Base-by-base conservation (phyloP, 2,888 invertebrate genomes). In the Stenurella melanura region DNA sequence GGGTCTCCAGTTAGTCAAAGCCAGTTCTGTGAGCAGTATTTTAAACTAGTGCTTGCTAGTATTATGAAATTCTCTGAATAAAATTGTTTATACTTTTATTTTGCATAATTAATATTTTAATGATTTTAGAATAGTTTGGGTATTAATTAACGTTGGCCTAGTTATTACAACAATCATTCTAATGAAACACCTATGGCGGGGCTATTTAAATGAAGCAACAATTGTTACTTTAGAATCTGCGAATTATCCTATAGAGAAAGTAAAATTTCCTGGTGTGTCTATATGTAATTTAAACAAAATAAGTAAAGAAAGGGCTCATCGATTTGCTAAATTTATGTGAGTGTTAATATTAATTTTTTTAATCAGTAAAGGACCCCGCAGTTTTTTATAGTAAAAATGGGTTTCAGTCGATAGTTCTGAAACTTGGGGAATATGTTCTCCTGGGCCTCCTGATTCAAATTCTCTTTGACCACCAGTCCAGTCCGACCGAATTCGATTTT, bases 211-310 rank as follows among this genome's bases (percentile, higher is more conserved):
- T 5, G 88, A 88, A 74, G 88, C 90, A 6, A 87, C 92, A 5
- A 89, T 92, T 0, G 91, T 92, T 0, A 90, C 89, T 0, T 87
- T 90, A 79, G 91, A 92, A 73, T 90, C 90, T 0, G 85, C 89
- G 0, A 89, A 89, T 50, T 92, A 92, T 87, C 91, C 92, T 0
- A 91, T 93, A 64, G 88, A 90, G 21, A 86, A 91, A 26, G 91
- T 94, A 3, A 90, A 92, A 80, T 94, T 93, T 88, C 94, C 94
- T 11, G 93, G 91, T 0, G 88, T 94, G 12, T 92, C 93, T 7
- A 87, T 94, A 66, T 94, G 94, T 85, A 92, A 92, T 76, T 88
- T 91, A 74, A 94, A 94, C 87, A 91, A 92, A 81, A 91, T 93
- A 56, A 93, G 93, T 83, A 88, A 83, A 71, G 88, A 85, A 42